Evolutionary conservation across 1,140 invertebrate species (phyloP).

Genomic region (Rhyacophila brunnea): DNA sequence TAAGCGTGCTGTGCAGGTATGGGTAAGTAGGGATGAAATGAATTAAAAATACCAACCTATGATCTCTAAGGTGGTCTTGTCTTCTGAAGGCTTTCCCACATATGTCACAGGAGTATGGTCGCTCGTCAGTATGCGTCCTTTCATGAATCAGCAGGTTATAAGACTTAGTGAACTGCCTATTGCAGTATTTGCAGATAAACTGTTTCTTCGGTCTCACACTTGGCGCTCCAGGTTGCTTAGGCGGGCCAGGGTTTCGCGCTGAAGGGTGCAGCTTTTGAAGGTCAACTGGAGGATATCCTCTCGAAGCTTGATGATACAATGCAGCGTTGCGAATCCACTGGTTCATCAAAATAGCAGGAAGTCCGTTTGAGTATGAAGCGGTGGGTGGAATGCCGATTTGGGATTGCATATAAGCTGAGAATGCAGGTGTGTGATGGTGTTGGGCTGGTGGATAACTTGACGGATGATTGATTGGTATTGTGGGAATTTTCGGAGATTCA

Average conservation of each 20-base stretch:
- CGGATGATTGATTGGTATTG: constrained; percentile 35
- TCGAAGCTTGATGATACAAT: constrained; percentile 58
- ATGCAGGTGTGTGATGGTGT: constrained; percentile 38
- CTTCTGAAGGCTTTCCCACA: constrained; percentile 93
- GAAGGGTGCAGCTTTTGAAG: constrained; percentile 45
- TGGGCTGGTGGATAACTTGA: constrained; percentile 28
- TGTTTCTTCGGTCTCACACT: constrained; percentile 82
- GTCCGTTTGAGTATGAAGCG: constrained; percentile 47
- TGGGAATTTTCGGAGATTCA: constrained; percentile 37
- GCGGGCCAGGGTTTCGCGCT: constrained; percentile 52
- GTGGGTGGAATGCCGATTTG: constrained; percentile 45
- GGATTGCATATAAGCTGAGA: constrained; percentile 49
- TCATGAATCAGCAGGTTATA: constrained; percentile 96
- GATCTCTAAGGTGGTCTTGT: constrained; percentile 91
- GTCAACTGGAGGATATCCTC: constrained; percentile 46
- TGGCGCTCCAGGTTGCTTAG: constrained; percentile 56
- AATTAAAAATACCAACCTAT: constrained; percentile 60
- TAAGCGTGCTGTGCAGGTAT: no score
- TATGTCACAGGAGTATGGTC: constrained; percentile 93
- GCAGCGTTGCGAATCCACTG: constrained; percentile 72
- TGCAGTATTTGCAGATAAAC: constrained; percentile 95
- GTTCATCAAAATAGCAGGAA: constrained; percentile 63
- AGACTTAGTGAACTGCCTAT: constrained; percentile 92
- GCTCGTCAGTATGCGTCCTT: constrained; percentile 92
- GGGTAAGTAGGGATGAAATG: no score